Evolutionary conservation across 2,113 vertebrate genomes (phyloP).

Genomic region (Cisticola juncidis): DNA sequence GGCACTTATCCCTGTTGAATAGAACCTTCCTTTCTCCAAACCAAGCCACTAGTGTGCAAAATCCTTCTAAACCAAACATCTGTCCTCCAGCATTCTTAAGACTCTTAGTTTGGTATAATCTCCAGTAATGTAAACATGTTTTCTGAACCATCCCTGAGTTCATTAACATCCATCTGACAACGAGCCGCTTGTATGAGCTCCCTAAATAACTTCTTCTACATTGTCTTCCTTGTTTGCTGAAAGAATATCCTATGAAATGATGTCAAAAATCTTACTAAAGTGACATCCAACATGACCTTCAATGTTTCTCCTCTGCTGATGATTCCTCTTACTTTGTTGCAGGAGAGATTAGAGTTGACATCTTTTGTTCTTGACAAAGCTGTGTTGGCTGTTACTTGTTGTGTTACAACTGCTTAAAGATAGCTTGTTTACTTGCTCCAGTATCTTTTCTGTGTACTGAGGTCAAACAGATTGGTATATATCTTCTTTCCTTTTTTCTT

Average conservation of each 20-base stretch:
- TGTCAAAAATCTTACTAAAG: neutral
- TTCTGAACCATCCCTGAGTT: neutral
- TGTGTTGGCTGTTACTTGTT: neutral
- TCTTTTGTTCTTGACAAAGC: conserved; percentile 7
- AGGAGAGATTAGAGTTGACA: neutral
- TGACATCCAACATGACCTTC: neutral
- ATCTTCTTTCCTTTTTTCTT: neutral
- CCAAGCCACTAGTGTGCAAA: neutral
- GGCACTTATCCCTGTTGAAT: neutral
- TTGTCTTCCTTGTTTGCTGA: neutral
- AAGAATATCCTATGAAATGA: neutral
- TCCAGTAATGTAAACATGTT: neutral
- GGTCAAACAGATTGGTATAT: neutral
- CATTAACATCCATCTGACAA: neutral
- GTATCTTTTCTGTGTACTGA: neutral
- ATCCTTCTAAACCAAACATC: neutral
- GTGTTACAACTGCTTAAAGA: neutral
- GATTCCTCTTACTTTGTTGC: neutral
- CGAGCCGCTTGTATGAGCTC: fast-evolving
- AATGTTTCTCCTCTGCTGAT: neutral
- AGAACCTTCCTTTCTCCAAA: neutral
- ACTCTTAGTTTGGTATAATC: neutral
- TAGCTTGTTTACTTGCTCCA: neutral
- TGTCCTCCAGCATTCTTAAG: neutral
- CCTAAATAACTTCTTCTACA: neutral